Percentiles rank a stretch among this genome's conserved stretches.
These are phyloP conservation scores for Petaurus breviceps DNA, from an alignment of 2,113 vertebrate genomes.

Conservation along the genomic window DNA sequence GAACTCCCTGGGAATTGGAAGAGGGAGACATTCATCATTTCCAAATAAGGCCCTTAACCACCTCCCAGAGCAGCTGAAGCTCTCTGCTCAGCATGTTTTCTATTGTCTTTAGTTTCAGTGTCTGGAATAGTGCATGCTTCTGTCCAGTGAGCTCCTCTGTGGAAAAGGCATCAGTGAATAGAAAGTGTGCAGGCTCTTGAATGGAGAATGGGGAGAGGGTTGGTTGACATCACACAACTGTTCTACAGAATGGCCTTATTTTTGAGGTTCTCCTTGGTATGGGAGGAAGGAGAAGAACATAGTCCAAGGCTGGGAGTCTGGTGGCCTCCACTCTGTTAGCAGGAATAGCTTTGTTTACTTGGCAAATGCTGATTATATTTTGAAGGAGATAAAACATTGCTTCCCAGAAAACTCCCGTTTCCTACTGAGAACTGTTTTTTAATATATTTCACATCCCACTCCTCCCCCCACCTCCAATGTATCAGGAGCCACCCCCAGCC, in stretches of 20 bases:
- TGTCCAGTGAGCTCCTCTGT: not conserved
- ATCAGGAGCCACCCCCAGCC: not conserved
- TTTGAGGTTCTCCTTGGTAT: not conserved
- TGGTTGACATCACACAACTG: slow-evolving; percentile 14
- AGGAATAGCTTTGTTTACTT: not conserved
- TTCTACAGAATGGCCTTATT: not conserved
- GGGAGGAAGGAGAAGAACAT: slow-evolving; percentile 22
- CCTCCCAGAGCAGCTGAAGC: not conserved
- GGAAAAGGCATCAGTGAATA: not conserved
- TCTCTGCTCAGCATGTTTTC: not conserved
- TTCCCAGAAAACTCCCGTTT: slow-evolving; percentile 5
- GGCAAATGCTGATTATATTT: not conserved
- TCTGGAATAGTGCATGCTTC: not conserved
- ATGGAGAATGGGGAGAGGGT: not conserved
- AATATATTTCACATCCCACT: not conserved
- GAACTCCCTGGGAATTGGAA: slow-evolving; percentile 56
- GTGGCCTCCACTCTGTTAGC: not conserved
- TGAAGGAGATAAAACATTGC: not conserved
- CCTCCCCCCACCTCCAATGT: not conserved
- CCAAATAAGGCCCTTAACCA: slow-evolving; percentile 4
- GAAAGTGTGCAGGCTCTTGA: not conserved
- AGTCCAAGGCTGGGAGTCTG: not conserved
- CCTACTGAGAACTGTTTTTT: not conserved
- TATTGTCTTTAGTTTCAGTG: not conserved
- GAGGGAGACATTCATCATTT: slow-evolving; percentile 11